phyloP scores from a whole-genome alignment of 2,888 invertebrate species.

The Harpalus rufipes region DNA sequence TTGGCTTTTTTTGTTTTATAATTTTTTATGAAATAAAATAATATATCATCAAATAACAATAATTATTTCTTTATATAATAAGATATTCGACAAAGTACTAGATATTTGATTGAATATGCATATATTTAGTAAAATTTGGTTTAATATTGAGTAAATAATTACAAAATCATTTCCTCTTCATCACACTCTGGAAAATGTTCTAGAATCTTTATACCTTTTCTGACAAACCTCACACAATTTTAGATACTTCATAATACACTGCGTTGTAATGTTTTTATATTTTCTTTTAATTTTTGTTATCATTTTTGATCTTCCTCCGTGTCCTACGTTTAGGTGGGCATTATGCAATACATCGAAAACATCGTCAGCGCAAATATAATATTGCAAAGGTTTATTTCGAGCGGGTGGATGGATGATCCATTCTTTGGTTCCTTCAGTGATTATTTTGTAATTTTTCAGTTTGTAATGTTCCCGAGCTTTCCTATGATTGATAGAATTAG shows the following conservation, averaged over 20 bases:
- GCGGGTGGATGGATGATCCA: constrained; percentile 19
- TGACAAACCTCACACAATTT: constrained; percentile 32
- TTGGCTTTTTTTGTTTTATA: too few relatives aligned
- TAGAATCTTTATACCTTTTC: constrained; percentile 19
- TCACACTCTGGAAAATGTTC: constrained; percentile 1
- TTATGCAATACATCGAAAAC: constrained; percentile 19
- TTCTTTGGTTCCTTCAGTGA: not conserved
- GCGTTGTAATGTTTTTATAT: constrained; percentile 26
- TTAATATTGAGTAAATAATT: not conserved
- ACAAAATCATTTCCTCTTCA: constrained; percentile 9
- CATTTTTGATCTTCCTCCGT: constrained; percentile 29
- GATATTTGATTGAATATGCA: too few relatives aligned
- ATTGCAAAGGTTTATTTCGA: constrained; percentile 2
- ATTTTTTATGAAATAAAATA: too few relatives aligned
- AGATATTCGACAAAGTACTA: not conserved
- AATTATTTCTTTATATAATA: not conserved
- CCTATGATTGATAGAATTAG: not conserved
- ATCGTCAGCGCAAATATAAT: constrained; percentile 25
- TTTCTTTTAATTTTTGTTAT: constrained; percentile 14
- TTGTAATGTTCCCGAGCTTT: not conserved
- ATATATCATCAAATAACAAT: too few relatives aligned
- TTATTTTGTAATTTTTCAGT: not conserved
- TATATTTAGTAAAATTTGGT: too few relatives aligned
- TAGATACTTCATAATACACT: constrained; percentile 30
- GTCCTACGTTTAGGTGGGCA: constrained; percentile 5